A percentile compares a stretch with the other conserved stretches of the same genome.
These are phyloP conservation scores for Stenolophus ochropezus DNA, from an alignment of 2,888 invertebrate species.

Conservation along the genomic window DNA sequence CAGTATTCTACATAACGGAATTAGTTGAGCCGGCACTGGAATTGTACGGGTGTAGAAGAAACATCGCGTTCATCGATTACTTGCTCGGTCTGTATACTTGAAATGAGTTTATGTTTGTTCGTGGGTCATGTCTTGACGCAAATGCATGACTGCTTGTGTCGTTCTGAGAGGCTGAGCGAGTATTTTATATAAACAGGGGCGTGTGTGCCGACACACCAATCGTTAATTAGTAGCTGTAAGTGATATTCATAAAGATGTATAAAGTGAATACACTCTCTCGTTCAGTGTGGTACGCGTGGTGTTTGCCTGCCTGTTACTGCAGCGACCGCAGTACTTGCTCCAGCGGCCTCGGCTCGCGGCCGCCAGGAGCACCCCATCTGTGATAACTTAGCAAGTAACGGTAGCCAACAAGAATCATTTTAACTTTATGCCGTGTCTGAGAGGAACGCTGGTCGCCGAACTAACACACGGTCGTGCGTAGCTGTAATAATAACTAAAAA, in stretches of 20 bases:
- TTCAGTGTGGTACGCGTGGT: slow-evolving; percentile 67
- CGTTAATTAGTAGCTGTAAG: slow-evolving; percentile 58
- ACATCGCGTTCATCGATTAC: slow-evolving; percentile 53
- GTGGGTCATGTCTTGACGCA: slow-evolving; percentile 56
- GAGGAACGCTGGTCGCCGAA: slow-evolving; percentile 68
- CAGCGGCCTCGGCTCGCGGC: neutral
- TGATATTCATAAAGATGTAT: slow-evolving; percentile 48
- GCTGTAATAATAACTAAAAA: slow-evolving; percentile 44
- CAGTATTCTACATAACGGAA: slow-evolving; percentile 3
- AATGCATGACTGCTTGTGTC: slow-evolving; percentile 69
- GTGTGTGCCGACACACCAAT: slow-evolving; percentile 38
- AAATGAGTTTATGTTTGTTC: slow-evolving; percentile 37
- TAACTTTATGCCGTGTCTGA: slow-evolving; percentile 71
- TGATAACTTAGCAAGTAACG: slow-evolving; percentile 73
- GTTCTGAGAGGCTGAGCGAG: slow-evolving; percentile 57
- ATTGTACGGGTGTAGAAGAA: slow-evolving; percentile 46
- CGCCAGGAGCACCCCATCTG: slow-evolving; percentile 68
- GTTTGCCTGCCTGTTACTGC: slow-evolving; percentile 67
- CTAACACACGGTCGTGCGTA: slow-evolving; percentile 31
- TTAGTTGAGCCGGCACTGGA: slow-evolving; percentile 31
- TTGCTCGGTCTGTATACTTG: slow-evolving; percentile 51
- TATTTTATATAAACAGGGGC: slow-evolving; percentile 36
- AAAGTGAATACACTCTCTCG: slow-evolving; percentile 50
- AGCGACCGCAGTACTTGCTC: slow-evolving; percentile 59
- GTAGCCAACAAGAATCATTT: slow-evolving; percentile 73